Base-by-base conservation (phyloP, 2,797 vertebrate genomes). In the Phrynocephalus vlangalii region DNA sequence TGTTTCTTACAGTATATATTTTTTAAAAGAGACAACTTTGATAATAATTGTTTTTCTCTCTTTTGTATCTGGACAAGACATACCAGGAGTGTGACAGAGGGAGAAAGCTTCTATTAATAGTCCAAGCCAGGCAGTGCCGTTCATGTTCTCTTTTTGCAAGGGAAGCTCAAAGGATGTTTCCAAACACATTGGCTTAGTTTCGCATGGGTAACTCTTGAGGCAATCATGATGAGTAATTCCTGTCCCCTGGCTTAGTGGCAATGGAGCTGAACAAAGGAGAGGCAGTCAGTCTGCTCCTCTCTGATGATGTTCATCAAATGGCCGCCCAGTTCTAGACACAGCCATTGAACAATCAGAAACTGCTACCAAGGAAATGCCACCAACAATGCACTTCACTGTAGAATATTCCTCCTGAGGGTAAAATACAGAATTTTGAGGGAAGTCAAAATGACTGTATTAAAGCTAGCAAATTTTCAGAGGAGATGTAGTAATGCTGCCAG, bases 21-120 rank as follows among this genome's bases (percentile, higher is more conserved):
- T 33, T 92, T 93, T 80, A 84, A 56, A 90, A 83, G 84, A 95
- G n/a, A 66, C 80, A 87, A 81, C 86, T 91, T 89, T 92, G 94
- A 94, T 90, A 93, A 88, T 84, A 82, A 89, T 86, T 94, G 86
- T 92, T 84, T 85, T 77, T 82, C 67, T 68, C 86, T 67, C 88
- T 33, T 77, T 88, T 89, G 92, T 91, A 91, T 60, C 84, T 87
- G 78, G 91, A 90, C 22, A 82, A 92, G 83, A 89, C 22, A 26
- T 48, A 75, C 83, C 56, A 91, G 83, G 80, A 86, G 1, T 81
- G n/a, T 85, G 89, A 86, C 63, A 89, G 71, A 79, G 33, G 87
- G 28, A 87, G 72, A 92, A 93, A 91, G 50, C 16, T 79, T 85
- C 30, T 88, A 85, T 87, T 90, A 91, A 91, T 93, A 85, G 76